Percentiles rank a stretch among this genome's conserved stretches.
Evolutionary conservation across 2,113 vertebrate species (phyloP).

Genomic region (Spermophilus dauricus): DNA sequence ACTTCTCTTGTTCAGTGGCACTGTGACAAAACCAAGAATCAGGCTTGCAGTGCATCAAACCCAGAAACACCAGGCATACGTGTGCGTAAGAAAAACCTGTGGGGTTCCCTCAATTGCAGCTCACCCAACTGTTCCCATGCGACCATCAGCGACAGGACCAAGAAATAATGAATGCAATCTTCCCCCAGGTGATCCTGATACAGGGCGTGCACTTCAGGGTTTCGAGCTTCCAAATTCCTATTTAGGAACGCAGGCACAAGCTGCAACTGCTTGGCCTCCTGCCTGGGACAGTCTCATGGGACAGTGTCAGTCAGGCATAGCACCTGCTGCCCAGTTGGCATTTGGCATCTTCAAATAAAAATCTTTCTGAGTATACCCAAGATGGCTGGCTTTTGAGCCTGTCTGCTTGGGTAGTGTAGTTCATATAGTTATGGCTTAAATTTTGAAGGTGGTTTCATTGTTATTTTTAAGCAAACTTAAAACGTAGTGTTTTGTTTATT

Average conservation of each 20-base stretch:
- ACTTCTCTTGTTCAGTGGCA: not conserved
- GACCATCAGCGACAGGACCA: not conserved
- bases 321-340: not conserved
- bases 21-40: not conserved
- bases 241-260: slow-evolving; percentile 43
- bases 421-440: not conserved
- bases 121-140: not conserved
- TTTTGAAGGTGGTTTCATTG: not conserved
- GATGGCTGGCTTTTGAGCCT: slow-evolving; percentile 39
- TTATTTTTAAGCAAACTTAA: slow-evolving; percentile 43
- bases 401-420: not conserved
- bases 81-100: not conserved
- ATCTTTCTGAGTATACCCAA: slow-evolving; percentile 20
- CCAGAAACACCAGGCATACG: not conserved
- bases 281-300: slow-evolving; percentile 6
- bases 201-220: not conserved
- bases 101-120: not conserved
- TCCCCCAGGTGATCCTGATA: not conserved
- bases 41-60: not conserved
- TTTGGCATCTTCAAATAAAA: slow-evolving; percentile 46
- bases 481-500: not conserved
- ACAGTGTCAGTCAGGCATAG: not conserved
- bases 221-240: not conserved
- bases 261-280: not conserved
- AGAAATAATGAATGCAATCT: not conserved